Evolutionary conservation across 2,888 invertebrate species (phyloP), one percentile per base, ranked within the genome.

Genomic region (Rhyacophila evoluta): DNA sequence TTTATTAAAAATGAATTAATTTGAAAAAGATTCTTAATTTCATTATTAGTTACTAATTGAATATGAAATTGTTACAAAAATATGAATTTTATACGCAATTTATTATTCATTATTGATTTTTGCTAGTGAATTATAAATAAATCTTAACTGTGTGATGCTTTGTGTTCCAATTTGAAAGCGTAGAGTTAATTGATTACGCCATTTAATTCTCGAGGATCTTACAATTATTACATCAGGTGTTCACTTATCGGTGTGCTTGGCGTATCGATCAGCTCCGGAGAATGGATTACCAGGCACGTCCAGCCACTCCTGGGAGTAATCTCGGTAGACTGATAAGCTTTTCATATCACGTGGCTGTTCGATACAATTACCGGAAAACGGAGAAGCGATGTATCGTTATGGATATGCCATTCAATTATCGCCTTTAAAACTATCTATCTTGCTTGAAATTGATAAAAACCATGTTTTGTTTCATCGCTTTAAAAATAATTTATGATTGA

Each of bases 321-420:
- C 78, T 69, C 74, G 19, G 39, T 68, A 25, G 75, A 27, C 74
- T 79, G 75, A 79, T 81, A 72, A 75, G 74, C 19, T 36, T 75
- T 81, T 74, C 79, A 75, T 70, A 79, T 77, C 75, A 79, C 77
- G 75, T 68, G 74, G 68, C 78, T 12, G 41, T 33, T 67, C 73
- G 78, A 81, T 81, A 81, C 81, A 81, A 81, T 79, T 79, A 81
- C 78, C 77, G 73, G 15, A 29, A 37, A 79, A 41, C 75, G 79
- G 79, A n/a, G 33, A 72, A 72, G 55, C 73, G 68, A 81, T 78
- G 75, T 74, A 78, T 78, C 75, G 75, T 75, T 75, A 72, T 79
- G 70, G 78, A 79, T 75, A 72, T 70, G 78, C 38, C 75, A 76
- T 79, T 79, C 75, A 75, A 79, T 79, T 79, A 79, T 39, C 55